A percentile compares a stretch with the other conserved stretches of the same genome.
These are phyloP conservation scores for Drosophila borborema DNA, from an alignment of 2,888 invertebrate genomes.

Conservation along the genomic window DNA sequence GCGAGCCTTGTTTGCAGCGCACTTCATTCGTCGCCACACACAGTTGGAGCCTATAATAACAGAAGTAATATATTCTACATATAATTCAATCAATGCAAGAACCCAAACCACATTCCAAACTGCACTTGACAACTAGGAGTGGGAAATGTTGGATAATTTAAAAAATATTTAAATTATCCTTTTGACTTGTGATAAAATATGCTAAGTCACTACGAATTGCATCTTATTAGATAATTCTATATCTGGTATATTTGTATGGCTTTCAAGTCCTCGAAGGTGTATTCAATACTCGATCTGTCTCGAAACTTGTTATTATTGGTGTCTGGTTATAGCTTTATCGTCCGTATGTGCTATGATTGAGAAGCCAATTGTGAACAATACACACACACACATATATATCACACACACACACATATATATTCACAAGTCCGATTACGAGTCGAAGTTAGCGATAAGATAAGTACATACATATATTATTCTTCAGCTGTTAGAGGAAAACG, in stretches of 20 bases:
- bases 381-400: neutral
- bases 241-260: neutral
- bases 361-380: slow-evolving; percentile 32
- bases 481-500: too few relatives aligned
- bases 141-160: slow-evolving; percentile 6
- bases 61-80: slow-evolving; percentile 29
- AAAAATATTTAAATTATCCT: slow-evolving; percentile 16
- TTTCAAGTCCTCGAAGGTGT: neutral
- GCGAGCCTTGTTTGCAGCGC: slow-evolving; percentile 21
- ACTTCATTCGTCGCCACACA: slow-evolving; percentile 5
- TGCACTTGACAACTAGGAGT: slow-evolving; percentile 8
- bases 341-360: slow-evolving; percentile 50
- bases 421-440: slow-evolving; percentile 26
- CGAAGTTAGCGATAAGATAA: slow-evolving; percentile 55
- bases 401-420: neutral
- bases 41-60: slow-evolving; percentile 3
- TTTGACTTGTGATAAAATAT: neutral
- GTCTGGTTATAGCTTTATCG: slow-evolving; percentile 58
- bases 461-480: neutral
- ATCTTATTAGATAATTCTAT: neutral
- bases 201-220: neutral
- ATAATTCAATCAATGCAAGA: slow-evolving; percentile 67
- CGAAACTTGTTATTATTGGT: slow-evolving; percentile 20
- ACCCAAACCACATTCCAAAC: neutral
- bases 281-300: neutral